Conservation (phyloP, 2,113 vertebrate species). For the Micronycteris hirsuta region DNA sequence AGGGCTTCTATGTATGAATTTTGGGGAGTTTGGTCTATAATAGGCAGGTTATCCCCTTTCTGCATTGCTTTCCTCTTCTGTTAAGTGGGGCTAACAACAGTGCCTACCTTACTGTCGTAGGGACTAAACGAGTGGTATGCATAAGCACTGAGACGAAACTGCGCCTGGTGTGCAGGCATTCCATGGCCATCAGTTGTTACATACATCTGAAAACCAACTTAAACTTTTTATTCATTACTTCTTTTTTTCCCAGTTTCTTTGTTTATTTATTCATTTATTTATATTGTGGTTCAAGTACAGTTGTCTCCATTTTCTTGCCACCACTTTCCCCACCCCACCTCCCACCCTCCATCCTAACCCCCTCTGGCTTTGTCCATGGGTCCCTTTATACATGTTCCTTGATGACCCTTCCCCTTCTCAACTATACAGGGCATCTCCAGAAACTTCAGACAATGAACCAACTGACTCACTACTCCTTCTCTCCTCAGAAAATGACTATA, state of each 20-base stretch:
- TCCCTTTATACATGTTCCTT: too few species aligned
- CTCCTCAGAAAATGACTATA: background rate
- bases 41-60: background rate
- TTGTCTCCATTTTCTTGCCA: too few species aligned
- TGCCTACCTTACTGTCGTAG: background rate
- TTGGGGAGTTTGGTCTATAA: background rate
- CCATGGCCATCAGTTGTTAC: background rate
- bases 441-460: background rate
- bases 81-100: background rate
- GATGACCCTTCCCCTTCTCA: too few species aligned
- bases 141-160: background rate
- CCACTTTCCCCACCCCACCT: too few species aligned
- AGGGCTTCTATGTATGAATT: background rate
- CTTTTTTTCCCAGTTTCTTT: background rate
- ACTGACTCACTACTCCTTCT: background rate
- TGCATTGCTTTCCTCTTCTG: background rate
- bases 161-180: background rate
- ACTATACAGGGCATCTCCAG: background rate
- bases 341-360: too few species aligned
- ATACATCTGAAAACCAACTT: background rate
- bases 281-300: too few species aligned
- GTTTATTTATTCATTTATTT: too few species aligned
- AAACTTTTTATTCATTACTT: background rate
- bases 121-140: background rate
- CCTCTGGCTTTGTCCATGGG: too few species aligned